Conservation (phyloP, 2,888 invertebrate species). For the Azorinus chamasolen region DNA sequence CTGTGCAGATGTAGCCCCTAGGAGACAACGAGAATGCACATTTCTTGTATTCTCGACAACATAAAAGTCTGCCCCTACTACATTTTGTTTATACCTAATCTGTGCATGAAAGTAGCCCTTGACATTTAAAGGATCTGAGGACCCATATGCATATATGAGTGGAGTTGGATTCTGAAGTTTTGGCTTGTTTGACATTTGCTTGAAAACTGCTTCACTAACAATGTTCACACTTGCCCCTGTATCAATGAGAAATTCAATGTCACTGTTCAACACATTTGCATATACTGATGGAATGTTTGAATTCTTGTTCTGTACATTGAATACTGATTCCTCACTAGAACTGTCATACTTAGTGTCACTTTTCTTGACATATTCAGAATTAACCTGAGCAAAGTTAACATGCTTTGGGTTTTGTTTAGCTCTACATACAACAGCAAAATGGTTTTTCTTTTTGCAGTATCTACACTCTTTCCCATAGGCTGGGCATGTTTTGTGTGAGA, state of each 20-base stretch:
- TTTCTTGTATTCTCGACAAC: too few species aligned
- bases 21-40: too few species aligned
- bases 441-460: too few species aligned
- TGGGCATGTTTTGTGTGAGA: conserved; percentile 8
- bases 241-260: conserved; percentile 35
- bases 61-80: too few species aligned
- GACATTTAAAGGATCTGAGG: too few species aligned
- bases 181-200: conserved; percentile 1
- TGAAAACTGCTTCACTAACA: conserved; percentile 12
- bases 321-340: conserved; percentile 34
- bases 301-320: conserved; percentile 25
- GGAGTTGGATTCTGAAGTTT: conserved; percentile 9
- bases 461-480: conserved; percentile 29
- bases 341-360: background rate
- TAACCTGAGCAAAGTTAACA: too few species aligned
- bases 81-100: too few species aligned
- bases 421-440: too few species aligned
- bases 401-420: too few species aligned
- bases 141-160: too few species aligned
- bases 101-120: too few species aligned
- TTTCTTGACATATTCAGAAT: background rate
- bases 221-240: conserved; percentile 44
- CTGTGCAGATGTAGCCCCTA: too few species aligned
- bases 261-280: conserved; percentile 7
- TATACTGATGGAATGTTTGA: conserved; percentile 18